A percentile compares a stretch with the other conserved stretches of the same genome.
Evolutionary conservation across 2,113 vertebrate species (phyloP).

Genomic region (Clarias macrocephalus): DNA sequence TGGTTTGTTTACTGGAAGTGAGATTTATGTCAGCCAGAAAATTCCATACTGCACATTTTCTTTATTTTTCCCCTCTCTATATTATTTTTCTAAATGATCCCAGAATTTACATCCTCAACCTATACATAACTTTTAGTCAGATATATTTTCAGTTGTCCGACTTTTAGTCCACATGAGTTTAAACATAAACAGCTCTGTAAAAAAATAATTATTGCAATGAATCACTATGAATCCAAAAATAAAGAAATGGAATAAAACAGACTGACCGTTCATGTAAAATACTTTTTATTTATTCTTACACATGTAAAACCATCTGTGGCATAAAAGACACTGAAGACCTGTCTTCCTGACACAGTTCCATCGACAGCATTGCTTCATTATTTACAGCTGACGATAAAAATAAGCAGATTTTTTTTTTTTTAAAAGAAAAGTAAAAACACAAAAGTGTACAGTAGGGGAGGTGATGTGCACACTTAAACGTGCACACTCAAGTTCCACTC

Average conservation of each 20-base stretch:
- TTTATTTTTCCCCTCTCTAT: background rate
- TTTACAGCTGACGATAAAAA: constrained; percentile 49
- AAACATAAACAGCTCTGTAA: background rate
- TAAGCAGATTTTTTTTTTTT: constrained; percentile 19
- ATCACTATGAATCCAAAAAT: too few species aligned
- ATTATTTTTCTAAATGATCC: background rate
- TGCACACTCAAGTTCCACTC: constrained; percentile 14
- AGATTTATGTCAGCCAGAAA: background rate
- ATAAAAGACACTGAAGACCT: constrained; percentile 56
- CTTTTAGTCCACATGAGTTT: background rate
- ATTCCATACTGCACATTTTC: background rate
- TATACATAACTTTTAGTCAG: background rate
- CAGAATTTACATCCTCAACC: background rate
- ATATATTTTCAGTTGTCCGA: background rate
- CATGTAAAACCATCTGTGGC: constrained; percentile 61
- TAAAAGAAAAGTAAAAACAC: constrained; percentile 35
- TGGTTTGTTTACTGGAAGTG: background rate
- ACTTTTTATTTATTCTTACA: constrained; percentile 67
- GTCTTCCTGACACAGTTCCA: constrained; percentile 33
- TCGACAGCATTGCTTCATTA: constrained; percentile 46
- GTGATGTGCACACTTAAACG: constrained; percentile 34
- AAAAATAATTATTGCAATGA: background rate
- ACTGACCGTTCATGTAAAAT: constrained; percentile 65
- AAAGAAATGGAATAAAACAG: background rate
- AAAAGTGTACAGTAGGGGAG: background rate